Conservation (phyloP, 2,888 invertebrate species). For the Caenorhabditis panamensis region DNA sequence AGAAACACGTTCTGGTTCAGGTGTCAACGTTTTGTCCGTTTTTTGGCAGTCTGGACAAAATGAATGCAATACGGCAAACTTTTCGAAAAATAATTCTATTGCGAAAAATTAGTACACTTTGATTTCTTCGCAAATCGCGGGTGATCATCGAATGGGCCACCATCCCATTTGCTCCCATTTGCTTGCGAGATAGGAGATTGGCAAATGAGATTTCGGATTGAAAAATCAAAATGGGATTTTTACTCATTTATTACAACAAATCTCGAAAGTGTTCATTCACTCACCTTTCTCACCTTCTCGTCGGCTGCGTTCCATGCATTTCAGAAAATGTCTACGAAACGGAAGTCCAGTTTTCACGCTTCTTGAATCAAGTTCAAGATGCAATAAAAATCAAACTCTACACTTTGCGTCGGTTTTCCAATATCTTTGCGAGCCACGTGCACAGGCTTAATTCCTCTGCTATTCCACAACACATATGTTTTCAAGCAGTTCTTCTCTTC, state of each 20-base stretch:
- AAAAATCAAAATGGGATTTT: constrained; percentile 13
- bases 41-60: background rate
- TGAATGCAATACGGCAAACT: background rate
- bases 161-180: constrained; percentile 41
- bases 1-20: background rate
- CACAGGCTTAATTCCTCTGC: constrained; percentile 21
- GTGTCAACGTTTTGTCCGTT: background rate
- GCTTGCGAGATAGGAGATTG: constrained; percentile 49
- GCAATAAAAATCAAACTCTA: constrained; percentile 19
- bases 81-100: background rate
- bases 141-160: constrained; percentile 42
- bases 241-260: constrained; percentile 35
- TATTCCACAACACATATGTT: constrained; percentile 39
- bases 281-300: constrained; percentile 18
- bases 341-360: background rate
- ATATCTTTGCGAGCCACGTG: constrained; percentile 28
- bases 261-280: constrained; percentile 32
- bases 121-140: background rate
- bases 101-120: constrained; percentile 28
- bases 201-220: constrained; percentile 58
- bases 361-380: too few species aligned
- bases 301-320: too few species aligned
- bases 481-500: constrained; percentile 32
- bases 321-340: constrained; percentile 15
- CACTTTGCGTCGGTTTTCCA: constrained; percentile 11